Conservation (phyloP, 2,888 invertebrate genomes). For the Noctua fimbriata region DNA sequence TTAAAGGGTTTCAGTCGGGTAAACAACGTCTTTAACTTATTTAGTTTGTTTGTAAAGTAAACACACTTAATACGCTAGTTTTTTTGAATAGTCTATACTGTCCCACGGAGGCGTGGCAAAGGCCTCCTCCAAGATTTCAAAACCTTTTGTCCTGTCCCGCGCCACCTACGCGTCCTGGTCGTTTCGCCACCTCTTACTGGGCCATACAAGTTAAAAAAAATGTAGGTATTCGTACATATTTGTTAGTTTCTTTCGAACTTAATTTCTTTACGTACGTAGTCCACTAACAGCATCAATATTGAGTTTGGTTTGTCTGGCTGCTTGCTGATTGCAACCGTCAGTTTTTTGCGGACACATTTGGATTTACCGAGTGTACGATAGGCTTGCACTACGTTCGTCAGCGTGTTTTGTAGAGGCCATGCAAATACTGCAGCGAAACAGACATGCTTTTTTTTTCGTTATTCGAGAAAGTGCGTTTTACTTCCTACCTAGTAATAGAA, state of each 20-base stretch:
- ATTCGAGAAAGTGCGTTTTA: neutral
- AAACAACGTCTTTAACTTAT: neutral
- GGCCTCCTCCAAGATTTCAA: neutral
- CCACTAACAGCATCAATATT: neutral
- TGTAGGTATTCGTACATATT: neutral
- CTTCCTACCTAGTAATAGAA: neutral
- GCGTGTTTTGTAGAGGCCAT: neutral
- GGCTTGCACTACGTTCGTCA: neutral
- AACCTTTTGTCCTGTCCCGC: neutral
- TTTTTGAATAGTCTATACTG: no score
- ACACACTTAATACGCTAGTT: no score
- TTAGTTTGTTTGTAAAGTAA: neutral
- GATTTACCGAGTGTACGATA: neutral
- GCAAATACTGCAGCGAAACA: neutral
- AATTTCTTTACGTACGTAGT: neutral
- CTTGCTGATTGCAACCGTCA: neutral
- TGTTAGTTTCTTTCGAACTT: no score
- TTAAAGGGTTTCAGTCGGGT: no score
- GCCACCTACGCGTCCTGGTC: neutral
- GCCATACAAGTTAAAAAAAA: rapidly evolving
- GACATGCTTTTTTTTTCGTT: neutral
- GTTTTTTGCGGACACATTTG: neutral
- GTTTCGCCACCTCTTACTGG: neutral
- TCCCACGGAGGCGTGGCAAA: neutral
- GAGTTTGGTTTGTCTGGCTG: neutral